Percentiles rank a stretch among this genome's conserved stretches.
phyloP scores from a whole-genome alignment of 2,797 vertebrate species.

The Pygocentrus nattereri region DNA sequence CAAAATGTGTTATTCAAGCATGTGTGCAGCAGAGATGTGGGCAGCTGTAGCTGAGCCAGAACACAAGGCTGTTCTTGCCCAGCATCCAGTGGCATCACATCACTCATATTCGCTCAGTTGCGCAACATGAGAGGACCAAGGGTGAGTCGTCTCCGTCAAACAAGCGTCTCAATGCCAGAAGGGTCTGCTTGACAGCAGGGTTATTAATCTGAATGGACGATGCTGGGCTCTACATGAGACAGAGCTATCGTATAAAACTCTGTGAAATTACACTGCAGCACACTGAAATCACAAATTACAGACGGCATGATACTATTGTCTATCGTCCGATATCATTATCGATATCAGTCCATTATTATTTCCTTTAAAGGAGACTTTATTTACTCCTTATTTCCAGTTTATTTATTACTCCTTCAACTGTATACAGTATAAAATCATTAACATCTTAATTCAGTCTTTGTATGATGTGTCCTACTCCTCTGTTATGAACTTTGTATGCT shows the following conservation, averaged over 20 bases:
- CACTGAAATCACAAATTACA: neutral
- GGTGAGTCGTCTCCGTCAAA: constrained; percentile 18
- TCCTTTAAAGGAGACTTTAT: too few species aligned
- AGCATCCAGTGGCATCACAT: constrained; percentile 17
- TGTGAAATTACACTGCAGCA: neutral
- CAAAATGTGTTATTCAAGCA: neutral
- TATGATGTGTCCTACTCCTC: too few species aligned
- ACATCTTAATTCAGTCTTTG: too few species aligned
- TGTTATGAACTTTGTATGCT: too few species aligned
- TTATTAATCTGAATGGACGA: neutral
- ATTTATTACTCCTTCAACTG: too few species aligned
- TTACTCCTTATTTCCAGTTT: too few species aligned
- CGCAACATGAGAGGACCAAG: neutral
- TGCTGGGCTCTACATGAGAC: neutral
- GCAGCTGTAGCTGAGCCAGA: constrained; percentile 26
- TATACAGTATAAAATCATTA: too few species aligned
- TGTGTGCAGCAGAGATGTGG: constrained; percentile 14
- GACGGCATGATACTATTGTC: neutral
- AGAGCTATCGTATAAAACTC: neutral
- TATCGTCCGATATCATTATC: neutral
- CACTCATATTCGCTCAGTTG: neutral
- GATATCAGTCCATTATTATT: too few species aligned
- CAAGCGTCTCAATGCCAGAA: neutral
- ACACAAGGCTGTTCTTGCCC: constrained; percentile 19
- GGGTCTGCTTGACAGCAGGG: constrained; percentile 5